phyloP scores from a whole-genome alignment of 2,113 vertebrate species.

The Entelurus aequoreus region DNA sequence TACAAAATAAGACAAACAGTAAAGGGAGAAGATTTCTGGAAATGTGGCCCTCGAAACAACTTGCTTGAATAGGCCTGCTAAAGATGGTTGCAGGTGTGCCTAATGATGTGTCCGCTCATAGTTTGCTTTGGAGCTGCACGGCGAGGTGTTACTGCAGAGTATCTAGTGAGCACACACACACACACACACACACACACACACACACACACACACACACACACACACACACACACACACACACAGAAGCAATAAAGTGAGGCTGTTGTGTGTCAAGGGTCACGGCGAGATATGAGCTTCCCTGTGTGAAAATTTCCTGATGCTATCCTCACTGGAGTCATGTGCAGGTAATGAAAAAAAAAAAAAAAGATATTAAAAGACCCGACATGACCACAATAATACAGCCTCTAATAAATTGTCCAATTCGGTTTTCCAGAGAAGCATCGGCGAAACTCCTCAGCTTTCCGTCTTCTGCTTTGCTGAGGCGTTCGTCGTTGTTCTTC shows the following conservation, averaged over 20 bases:
- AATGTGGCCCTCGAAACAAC: too few species aligned
- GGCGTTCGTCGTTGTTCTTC: background rate
- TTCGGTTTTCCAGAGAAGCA: slow-evolving; percentile 1
- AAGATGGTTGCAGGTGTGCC: background rate
- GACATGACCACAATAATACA: slow-evolving; percentile 8
- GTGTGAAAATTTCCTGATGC: slow-evolving; percentile 22
- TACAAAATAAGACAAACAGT: too few species aligned
- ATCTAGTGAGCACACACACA: background rate
- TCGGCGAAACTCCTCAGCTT: background rate
- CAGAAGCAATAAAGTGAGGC: background rate
- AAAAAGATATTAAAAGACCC: slow-evolving; percentile 18
- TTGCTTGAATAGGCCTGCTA: background rate
- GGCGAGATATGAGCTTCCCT: slow-evolving; percentile 20
- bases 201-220: slow-evolving; percentile 3
- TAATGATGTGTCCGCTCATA: background rate
- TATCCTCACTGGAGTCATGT: slow-evolving; percentile 11
- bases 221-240: background rate
- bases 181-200: background rate
- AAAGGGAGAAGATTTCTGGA: too few species aligned
- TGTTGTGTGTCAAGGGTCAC: slow-evolving; percentile 6
- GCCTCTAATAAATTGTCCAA: slow-evolving; percentile 30
- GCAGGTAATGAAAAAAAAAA: slow-evolving; percentile 18
- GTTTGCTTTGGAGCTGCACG: background rate
- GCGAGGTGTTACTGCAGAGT: background rate
- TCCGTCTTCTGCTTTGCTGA: background rate